phyloP scores from a whole-genome alignment of 1,140 invertebrate genomes.

The Brachionus angularis region DNA sequence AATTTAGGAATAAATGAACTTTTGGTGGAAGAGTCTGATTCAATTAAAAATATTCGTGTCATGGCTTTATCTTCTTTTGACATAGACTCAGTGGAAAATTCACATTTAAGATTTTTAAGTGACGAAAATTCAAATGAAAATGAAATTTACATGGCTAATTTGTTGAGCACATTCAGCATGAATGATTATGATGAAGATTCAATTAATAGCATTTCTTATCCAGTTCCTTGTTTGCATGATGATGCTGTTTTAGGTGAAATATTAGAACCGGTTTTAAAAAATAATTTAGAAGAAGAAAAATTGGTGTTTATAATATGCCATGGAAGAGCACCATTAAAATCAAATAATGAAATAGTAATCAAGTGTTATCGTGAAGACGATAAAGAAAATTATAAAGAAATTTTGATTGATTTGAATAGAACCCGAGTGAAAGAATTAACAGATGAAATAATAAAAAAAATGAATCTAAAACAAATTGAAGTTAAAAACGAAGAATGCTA shows the following conservation, averaged over 20 bases:
- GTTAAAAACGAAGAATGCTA: neutral
- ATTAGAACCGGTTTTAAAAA: conserved; percentile 7
- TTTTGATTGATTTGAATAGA: neutral
- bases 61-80: conserved; percentile 18
- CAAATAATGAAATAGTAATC: neutral
- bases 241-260: neutral
- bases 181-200: too few species aligned
- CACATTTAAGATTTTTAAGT: conserved; percentile 18
- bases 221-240: neutral
- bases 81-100: neutral
- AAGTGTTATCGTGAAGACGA: conserved; percentile 1
- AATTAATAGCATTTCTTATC: conserved; percentile 19
- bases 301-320: neutral
- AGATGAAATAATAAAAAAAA: neutral
- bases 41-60: conserved; percentile 10
- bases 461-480: neutral
- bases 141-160: neutral
- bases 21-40: conserved; percentile 10
- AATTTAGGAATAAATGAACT: conserved; percentile 10
- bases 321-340: neutral
- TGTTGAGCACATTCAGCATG: conserved; percentile 5
- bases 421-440: neutral
- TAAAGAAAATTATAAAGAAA: neutral
- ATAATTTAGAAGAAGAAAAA: conserved; percentile 4
- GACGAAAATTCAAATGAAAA: neutral